Conservation (phyloP, 1,140 invertebrate species). For the Hestina assimilis region DNA sequence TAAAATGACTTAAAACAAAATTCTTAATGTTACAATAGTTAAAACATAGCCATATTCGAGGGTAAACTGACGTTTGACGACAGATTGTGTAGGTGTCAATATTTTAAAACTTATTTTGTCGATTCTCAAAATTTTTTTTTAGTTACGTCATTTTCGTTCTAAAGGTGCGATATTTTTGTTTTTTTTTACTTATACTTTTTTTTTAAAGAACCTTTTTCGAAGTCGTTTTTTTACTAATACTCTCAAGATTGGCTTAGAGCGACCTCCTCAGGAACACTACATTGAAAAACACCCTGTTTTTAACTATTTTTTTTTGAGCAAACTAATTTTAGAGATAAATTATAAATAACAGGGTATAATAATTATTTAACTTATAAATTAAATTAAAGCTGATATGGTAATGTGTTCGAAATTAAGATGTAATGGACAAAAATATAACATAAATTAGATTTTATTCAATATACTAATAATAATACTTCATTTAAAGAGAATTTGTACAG, state of each 20-base stretch:
- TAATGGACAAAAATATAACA: neutral
- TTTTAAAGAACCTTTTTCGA: constrained; percentile 1
- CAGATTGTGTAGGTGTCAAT: too few relatives aligned
- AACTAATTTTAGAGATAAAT: constrained; percentile 11
- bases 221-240: constrained; percentile 15
- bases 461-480: too few relatives aligned
- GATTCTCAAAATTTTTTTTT: neutral
- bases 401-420: constrained; percentile 36
- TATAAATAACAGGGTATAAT: constrained; percentile 25
- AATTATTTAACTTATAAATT: constrained; percentile 23
- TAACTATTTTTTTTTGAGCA: constrained; percentile 21
- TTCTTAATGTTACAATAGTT: too few relatives aligned
- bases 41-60: too few relatives aligned
- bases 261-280: constrained; percentile 36
- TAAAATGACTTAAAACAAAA: too few relatives aligned
- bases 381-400: constrained; percentile 67
- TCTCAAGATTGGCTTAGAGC: constrained; percentile 22
- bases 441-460: too few relatives aligned
- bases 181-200: neutral
- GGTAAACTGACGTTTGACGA: too few relatives aligned
- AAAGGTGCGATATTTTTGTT: too few relatives aligned
- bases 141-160: too few relatives aligned
- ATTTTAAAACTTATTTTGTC: too few relatives aligned
- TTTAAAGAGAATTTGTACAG: too few relatives aligned
- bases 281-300: constrained; percentile 32